Evolutionary conservation across 30 jellyfish, hydroid and myxozoan genomes (phyloP).

Genomic region (Mastigias papua): DNA sequence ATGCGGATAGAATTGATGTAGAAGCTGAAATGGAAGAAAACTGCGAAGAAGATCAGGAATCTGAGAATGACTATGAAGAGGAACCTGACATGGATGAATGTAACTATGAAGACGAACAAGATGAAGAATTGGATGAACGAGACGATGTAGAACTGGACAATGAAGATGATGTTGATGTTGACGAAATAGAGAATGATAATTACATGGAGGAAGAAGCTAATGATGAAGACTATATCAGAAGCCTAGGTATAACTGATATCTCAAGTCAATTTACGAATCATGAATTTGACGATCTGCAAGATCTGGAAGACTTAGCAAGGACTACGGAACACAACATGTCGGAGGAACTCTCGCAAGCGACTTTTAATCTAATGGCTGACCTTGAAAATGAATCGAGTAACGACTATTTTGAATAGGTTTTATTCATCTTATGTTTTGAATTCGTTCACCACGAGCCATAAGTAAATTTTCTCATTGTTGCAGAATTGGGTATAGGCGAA

Average conservation of each 20-base stretch:
- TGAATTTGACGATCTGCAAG: constrained; percentile 34
- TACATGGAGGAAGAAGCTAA: constrained; percentile 13
- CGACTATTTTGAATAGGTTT: constrained; percentile 54
- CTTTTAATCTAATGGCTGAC: constrained; percentile 83
- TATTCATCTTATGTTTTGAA: too few species aligned
- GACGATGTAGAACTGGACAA: constrained; percentile 24
- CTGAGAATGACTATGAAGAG: constrained; percentile 11
- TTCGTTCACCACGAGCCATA: too few species aligned
- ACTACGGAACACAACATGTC: constrained; percentile 68
- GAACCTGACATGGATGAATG: constrained; percentile 12
- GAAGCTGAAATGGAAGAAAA: neutral
- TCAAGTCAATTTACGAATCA: constrained; percentile 13
- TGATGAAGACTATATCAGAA: constrained; percentile 13
- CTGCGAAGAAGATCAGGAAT: constrained; percentile 15
- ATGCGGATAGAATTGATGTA: neutral
- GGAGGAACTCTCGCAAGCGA: constrained; percentile 76
- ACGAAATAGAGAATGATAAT: constrained; percentile 12
- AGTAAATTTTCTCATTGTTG: neutral
- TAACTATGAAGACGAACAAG: constrained; percentile 45
- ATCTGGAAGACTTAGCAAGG: constrained; percentile 49
- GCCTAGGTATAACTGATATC: neutral
- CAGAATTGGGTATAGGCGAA: neutral
- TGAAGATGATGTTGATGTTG: constrained; percentile 50
- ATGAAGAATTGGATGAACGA: constrained; percentile 21
- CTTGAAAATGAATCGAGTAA: constrained; percentile 63